phyloP scores from a whole-genome alignment of 2,797 vertebrate genomes.

The Natrix natrix region DNA sequence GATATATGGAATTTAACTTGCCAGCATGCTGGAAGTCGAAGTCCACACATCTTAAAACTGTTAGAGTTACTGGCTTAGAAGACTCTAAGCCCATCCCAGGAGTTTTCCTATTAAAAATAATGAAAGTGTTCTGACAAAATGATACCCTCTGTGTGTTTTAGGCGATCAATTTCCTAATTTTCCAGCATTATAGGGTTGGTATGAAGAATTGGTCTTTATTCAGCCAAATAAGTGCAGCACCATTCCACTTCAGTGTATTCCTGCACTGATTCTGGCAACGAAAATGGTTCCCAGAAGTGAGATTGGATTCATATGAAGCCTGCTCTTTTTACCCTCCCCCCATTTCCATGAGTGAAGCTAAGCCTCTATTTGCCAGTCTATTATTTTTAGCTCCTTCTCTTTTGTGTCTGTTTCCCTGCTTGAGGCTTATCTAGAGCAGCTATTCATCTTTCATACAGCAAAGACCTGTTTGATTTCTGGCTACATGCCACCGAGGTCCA shows the following conservation, averaged over 20 bases:
- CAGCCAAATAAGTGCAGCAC: not conserved
- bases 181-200: not conserved
- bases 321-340: not conserved
- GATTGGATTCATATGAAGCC: not conserved
- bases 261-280: not conserved
- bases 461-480: conserved; percentile 17
- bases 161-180: not conserved
- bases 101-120: not conserved
- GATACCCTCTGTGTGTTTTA: not conserved
- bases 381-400: conserved; percentile 30
- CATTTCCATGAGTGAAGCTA: not conserved
- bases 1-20: not conserved
- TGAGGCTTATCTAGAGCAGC: conserved; percentile 5
- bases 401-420: conserved; percentile 10
- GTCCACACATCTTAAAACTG: not conserved
- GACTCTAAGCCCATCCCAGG: not conserved
- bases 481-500: not conserved
- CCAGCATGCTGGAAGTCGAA: not conserved
- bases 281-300: not conserved
- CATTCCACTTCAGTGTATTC: not conserved
- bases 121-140: not conserved
- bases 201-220: not conserved
- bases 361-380: conserved; percentile 1
- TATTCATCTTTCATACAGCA: not conserved
- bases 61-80: not conserved